Conservation (phyloP, 2,797 vertebrate species). For the Setipinna tenuifilis region DNA sequence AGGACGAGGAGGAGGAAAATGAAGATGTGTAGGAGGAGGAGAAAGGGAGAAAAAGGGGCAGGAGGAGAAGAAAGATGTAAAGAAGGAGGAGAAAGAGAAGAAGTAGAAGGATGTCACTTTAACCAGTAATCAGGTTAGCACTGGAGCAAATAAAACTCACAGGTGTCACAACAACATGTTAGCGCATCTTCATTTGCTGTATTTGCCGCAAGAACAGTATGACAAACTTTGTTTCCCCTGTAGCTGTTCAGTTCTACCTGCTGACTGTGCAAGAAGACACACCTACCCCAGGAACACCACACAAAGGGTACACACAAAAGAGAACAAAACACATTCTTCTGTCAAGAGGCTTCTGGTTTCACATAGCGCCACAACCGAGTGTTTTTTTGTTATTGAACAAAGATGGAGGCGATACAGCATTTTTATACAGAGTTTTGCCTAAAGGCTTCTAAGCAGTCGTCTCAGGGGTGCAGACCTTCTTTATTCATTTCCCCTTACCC, state of each 20-base stretch:
- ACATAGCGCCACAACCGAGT: not conserved
- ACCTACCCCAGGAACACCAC: not conserved
- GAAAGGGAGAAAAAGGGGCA: not conserved
- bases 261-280: not conserved
- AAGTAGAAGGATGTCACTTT: not conserved
- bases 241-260: not conserved
- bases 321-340: not conserved
- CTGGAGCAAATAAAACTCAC: not conserved
- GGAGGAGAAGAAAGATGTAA: not conserved
- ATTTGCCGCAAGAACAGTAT: not conserved
- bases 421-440: not conserved
- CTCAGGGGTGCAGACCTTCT: not conserved
- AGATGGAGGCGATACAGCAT: not conserved
- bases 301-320: not conserved
- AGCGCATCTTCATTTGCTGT: not conserved
- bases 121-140: not conserved
- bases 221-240: not conserved
- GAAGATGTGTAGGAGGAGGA: not conserved
- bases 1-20: too few relatives aligned
- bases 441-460: not conserved
- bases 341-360: not conserved
- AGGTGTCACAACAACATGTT: not conserved
- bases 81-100: not conserved
- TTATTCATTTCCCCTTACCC: not conserved
- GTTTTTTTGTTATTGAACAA: not conserved